Evolutionary conservation across 2,797 vertebrate genomes (phyloP).

Genomic region (Molossus alvarezi): DNA sequence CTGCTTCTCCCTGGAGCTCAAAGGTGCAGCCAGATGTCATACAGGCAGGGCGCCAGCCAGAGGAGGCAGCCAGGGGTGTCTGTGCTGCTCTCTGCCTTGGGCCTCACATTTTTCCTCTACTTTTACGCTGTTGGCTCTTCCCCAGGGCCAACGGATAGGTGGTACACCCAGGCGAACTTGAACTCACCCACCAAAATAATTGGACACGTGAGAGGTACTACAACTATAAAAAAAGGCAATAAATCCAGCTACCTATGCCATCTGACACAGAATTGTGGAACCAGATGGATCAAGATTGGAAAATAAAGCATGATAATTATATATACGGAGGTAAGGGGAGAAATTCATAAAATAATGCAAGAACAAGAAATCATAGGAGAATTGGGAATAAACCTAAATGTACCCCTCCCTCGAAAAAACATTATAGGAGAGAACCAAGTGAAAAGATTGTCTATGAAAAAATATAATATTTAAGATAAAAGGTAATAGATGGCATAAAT

Average conservation of each 20-base stretch:
- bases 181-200: constrained; percentile 17
- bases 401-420: neutral
- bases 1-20: neutral
- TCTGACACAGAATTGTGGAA: neutral
- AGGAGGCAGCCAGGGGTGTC: neutral
- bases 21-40: neutral
- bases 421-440: neutral
- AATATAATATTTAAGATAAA: neutral
- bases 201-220: neutral
- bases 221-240: neutral
- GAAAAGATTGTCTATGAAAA: constrained; percentile 3
- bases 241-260: neutral
- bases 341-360: neutral
- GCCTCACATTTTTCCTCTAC: neutral
- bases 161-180: neutral
- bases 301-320: neutral
- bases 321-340: neutral
- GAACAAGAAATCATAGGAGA: neutral
- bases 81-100: neutral
- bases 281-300: neutral
- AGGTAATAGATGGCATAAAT: neutral
- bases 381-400: neutral
- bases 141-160: neutral
- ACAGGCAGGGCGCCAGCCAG: neutral
- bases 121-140: neutral